phyloP scores from a whole-genome alignment of 2,113 vertebrate species.

The Corythornis cristatus region DNA sequence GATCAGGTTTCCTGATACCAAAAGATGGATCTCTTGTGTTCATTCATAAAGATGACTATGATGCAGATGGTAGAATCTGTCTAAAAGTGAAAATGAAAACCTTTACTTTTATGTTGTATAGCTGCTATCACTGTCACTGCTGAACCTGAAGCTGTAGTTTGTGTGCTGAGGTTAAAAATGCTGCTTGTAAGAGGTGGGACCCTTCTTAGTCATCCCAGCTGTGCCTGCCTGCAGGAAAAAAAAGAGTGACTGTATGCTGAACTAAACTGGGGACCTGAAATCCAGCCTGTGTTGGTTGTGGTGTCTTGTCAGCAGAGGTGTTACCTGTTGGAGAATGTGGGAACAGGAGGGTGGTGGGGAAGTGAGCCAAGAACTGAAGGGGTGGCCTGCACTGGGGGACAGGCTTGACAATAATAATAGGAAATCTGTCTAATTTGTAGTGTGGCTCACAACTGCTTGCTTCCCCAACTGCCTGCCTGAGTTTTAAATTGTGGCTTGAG shows the following conservation, averaged over 20 bases:
- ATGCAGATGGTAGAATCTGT: neutral
- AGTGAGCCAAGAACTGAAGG: neutral
- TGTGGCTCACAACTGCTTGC: neutral
- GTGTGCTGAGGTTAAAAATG: neutral
- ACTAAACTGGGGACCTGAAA: neutral
- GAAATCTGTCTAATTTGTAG: neutral
- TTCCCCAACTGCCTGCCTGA: neutral
- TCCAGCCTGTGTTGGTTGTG: neutral
- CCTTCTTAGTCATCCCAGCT: neutral
- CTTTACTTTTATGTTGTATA: neutral
- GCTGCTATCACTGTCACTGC: neutral
- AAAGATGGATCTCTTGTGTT: neutral
- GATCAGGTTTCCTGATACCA: neutral
- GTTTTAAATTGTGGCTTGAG: neutral
- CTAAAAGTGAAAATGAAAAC: neutral
- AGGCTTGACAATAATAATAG: neutral
- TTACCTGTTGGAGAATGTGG: rapidly evolving
- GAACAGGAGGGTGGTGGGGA: neutral
- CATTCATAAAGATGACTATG: neutral
- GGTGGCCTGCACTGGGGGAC: neutral
- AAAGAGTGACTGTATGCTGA: rapidly evolving
- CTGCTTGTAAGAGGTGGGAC: neutral
- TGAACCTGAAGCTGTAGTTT: neutral
- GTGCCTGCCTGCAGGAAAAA: neutral
- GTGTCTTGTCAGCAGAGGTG: neutral